Base-by-base conservation (phyloP, 1,140 invertebrate species). In the Tetragnatha versicolor region DNA sequence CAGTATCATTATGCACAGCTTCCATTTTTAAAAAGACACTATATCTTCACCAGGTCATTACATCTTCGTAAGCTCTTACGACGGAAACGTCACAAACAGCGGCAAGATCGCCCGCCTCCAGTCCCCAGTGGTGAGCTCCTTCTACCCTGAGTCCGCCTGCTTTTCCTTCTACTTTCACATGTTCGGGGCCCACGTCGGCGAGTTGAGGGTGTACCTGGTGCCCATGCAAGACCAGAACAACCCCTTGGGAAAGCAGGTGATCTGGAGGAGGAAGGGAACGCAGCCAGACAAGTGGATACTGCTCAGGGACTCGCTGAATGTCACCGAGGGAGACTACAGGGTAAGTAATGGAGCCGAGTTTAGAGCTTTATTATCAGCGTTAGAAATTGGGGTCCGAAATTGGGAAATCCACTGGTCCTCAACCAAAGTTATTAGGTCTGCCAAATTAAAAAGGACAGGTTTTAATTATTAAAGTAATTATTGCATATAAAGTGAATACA, bases 151-250 rank as follows among this genome's bases (percentile, higher is more conserved):
- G 2, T 27, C 58, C 6, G 58, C 47, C 0, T 81, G 79, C 45
- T 73, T 81, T 27, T 73, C 73, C 0, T 81, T 81, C 22, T 77
- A 77, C 27, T 81, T 70, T 25, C 65, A 81, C 51, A 81, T 81
- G 79, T 81, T 81, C 31, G 79, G 79, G 12, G 65, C 79, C 2
- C 72, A 77, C 35, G 73, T 81, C 0, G 73, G 73, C 3, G 65
- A 77, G 29, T 33, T 81, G 12, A 60, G 55, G 5, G 45, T 81
- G 5, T 37, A 17, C n/a, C 3, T 79, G n/a, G 55, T 45, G 1
- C 45, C 29, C 5, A 61, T 79, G 47, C 39, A 77, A 22, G 63
- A 81, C 31, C 49, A 69, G 10, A 27, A 31, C 3, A 70, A 5
- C 5, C n/a, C 65, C 0, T 12, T 63, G 7, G 55, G 45, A 4